These are phyloP conservation scores for Herpetotheres cachinnans DNA, from an alignment of 2,113 vertebrate species.

Conservation along the genomic window DNA sequence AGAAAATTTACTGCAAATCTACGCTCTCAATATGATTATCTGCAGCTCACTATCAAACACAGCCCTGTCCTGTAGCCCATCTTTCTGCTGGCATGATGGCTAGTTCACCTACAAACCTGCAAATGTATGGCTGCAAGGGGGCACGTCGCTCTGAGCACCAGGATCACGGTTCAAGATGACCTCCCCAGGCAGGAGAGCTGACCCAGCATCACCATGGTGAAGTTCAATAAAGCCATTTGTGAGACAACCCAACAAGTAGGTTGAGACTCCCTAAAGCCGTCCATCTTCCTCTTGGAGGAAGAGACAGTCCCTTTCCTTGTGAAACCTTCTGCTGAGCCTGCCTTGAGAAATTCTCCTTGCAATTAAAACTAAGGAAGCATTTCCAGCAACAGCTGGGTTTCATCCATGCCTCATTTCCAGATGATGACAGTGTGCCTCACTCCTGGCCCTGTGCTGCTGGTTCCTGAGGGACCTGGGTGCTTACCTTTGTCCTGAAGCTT, in stretches of 20 bases:
- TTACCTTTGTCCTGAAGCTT: background rate
- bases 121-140: background rate
- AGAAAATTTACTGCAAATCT: background rate
- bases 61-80: background rate
- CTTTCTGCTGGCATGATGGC: background rate
- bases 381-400: background rate
- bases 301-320: background rate
- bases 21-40: background rate
- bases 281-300: background rate
- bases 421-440: fast-evolving
- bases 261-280: background rate
- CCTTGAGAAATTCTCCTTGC: background rate
- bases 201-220: background rate
- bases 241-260: background rate
- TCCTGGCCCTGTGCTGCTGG: background rate
- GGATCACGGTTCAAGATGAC: background rate
- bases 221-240: background rate
- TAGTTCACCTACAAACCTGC: background rate
- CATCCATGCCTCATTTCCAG: background rate
- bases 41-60: background rate
- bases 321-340: background rate
- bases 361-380: background rate
- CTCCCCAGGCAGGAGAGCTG: background rate
- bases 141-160: too few relatives aligned
- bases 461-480: background rate